Evolutionary conservation across 2,888 invertebrate genomes (phyloP).

Genomic region (Protonemura montana): DNA sequence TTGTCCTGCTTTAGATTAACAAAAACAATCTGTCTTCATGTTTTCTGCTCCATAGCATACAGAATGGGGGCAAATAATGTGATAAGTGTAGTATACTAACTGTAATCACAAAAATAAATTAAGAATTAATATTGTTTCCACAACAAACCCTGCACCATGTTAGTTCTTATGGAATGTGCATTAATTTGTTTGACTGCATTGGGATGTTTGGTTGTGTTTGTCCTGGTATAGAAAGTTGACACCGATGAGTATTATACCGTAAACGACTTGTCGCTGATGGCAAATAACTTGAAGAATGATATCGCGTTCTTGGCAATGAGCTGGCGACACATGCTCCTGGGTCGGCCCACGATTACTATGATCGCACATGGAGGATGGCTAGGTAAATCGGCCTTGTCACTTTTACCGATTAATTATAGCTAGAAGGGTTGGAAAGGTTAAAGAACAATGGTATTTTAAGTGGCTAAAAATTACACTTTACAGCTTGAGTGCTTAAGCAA

Average conservation of each 20-base stretch:
- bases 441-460: background rate
- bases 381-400: constrained; percentile 67
- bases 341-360: constrained; percentile 92
- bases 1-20: background rate
- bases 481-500: background rate
- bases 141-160: no score
- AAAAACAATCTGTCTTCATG: background rate
- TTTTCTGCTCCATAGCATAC: background rate
- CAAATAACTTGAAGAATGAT: constrained; percentile 92
- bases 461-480: background rate
- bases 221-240: constrained; percentile 78
- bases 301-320: constrained; percentile 94
- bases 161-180: background rate
- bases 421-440: no score
- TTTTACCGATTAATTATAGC: no score
- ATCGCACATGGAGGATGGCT: constrained; percentile 84
- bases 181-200: background rate
- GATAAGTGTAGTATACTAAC: background rate
- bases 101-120: background rate
- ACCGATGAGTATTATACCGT: constrained; percentile 96
- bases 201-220: constrained; percentile 53
- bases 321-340: constrained; percentile 97
- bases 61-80: background rate
- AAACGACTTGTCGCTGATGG: constrained; percentile 92
- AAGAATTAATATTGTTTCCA: no score